phyloP scores from a whole-genome alignment of 2,113 vertebrate genomes.

The Hemiscyllium ocellatum region DNA sequence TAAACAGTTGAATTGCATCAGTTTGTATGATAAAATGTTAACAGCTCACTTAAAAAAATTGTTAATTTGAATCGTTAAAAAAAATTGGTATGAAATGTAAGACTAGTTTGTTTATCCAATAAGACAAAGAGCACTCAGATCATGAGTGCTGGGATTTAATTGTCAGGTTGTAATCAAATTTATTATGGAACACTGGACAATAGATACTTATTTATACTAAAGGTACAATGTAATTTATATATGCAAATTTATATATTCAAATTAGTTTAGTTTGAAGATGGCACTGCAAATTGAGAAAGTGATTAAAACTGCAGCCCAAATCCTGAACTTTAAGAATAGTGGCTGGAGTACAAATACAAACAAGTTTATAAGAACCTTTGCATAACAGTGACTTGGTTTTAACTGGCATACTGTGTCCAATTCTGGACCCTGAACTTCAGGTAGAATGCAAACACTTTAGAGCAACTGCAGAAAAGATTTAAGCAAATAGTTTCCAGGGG shows the following conservation, averaged over 20 bases:
- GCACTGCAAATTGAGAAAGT: no score
- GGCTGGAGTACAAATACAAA: no score
- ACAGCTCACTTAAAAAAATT: neutral
- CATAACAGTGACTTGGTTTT: no score
- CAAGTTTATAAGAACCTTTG: no score
- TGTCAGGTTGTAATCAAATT: neutral
- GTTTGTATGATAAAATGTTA: neutral
- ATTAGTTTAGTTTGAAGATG: no score
- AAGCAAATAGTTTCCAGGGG: no score
- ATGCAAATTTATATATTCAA: neutral
- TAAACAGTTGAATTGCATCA: neutral
- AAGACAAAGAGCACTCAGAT: neutral
- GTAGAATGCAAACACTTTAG: no score
- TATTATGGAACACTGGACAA: neutral
- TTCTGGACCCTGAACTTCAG: no score
- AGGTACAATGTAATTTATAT: neutral
- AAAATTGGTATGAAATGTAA: neutral
- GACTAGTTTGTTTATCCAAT: neutral
- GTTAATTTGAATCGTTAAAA: neutral
- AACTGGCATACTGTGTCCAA: no score
- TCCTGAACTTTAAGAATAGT: no score
- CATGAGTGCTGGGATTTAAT: neutral
- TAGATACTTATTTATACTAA: neutral
- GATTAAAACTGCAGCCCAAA: no score
- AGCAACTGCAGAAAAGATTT: no score